Base-by-base conservation (phyloP, 2,888 invertebrate species). In the Frankliniella intonsa region DNA sequence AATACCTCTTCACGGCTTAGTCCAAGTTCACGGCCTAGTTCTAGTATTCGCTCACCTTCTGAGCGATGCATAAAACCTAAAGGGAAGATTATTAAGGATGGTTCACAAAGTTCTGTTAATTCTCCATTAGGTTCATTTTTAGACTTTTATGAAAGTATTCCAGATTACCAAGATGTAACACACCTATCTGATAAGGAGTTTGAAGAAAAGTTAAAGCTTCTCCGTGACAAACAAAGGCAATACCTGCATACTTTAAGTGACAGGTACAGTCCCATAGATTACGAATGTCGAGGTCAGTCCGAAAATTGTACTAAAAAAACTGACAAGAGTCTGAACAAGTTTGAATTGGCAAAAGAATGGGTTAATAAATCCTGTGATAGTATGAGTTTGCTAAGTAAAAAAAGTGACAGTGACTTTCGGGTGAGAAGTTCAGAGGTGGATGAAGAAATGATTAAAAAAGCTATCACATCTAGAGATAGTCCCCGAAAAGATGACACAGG, bases 141-240 rank as follows among this genome's bases (percentile, higher is more conserved):
- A 83, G 92, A 94, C 83, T 94, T 95, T 87, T 92, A 93, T 85
- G 91, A 92, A 82, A 94, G 94, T 85, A 95, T 95, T 86, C 95
- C 95, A 82, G 94, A 95, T 86, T 95, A 95, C 84, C 91, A 91
- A 83, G 94, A 95, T 81, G 90, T 95, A 3, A 91, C 93, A 86
- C 94, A 95, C 88, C 88, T 95, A 84, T 92, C 94, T 0, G 92
- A 92, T 83, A 92, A 91, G 83, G 94, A 95, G 85, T 95, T 95
- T 87, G 93, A 94, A 86, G 91, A 91, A 19, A 93, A 93, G 55
- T 86, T 95, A 81, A 92, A 93, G 87, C 90, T 90, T 83, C 87
- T 94, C 81, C 91, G 92, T 84, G 90, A 92, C 84, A 92, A 91
- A 86, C 93, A 93, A 86, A 90, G 90, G 85, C 84, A 88, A 27